Conservation (phyloP, 2,113 vertebrate genomes). For the Syrrhaptes paradoxus region DNA sequence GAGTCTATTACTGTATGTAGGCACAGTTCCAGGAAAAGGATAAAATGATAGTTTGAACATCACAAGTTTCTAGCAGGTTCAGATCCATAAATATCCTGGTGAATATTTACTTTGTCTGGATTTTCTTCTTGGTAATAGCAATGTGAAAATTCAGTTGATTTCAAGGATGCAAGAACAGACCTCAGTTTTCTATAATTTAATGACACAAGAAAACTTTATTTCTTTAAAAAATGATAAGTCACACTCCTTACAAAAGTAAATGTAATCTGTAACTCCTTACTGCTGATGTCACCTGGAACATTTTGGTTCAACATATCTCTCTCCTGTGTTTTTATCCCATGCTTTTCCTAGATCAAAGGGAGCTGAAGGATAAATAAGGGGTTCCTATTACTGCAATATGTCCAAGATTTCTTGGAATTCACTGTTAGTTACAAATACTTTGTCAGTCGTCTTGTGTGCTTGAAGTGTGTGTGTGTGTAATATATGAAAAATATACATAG, state of each 20-base stretch:
- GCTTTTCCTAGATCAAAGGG: neutral
- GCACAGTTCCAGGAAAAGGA: slow-evolving; percentile 22
- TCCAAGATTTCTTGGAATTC: neutral
- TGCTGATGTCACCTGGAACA: fast-evolving
- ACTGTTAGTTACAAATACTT: neutral
- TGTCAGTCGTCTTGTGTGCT: neutral
- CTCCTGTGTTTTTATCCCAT: neutral
- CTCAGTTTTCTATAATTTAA: neutral
- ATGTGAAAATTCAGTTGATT: neutral
- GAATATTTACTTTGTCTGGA: neutral
- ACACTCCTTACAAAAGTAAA: neutral
- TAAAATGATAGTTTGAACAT: slow-evolving; percentile 4
- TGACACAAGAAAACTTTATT: neutral
- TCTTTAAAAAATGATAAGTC: neutral
- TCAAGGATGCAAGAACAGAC: neutral
- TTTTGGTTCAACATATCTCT: neutral
- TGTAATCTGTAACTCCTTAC: neutral
- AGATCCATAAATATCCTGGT: neutral
- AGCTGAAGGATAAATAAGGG: neutral
- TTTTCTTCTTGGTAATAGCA: neutral
- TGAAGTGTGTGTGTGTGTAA: neutral
- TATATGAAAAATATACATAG: neutral
- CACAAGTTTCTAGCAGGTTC: neutral
- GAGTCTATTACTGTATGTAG: neutral
- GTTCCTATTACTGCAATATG: neutral